Base-by-base conservation (phyloP, 2,888 invertebrate genomes). In the Sussaba pulchella region DNA sequence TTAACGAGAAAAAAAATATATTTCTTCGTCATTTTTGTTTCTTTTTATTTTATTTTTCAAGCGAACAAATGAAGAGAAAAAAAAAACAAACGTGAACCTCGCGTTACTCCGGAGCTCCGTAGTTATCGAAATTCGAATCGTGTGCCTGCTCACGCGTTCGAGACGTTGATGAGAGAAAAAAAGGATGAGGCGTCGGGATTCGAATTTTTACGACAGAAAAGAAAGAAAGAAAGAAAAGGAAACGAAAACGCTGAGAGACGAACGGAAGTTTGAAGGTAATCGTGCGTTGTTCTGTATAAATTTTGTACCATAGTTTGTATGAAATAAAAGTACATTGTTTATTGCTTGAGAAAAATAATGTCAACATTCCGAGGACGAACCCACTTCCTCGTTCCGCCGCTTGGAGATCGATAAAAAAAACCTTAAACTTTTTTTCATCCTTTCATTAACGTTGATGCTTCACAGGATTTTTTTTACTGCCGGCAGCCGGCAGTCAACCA, bases 221-320 rank as follows among this genome's bases (percentile, higher is more conserved):
- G 3, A 50, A 71, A 71, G 31, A 81, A 73, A 39, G 72, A 71
- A 83, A 79, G 47, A 84, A 83, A 81, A 85, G 89, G 92, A 85
- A 92, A 92, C 92, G 71, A 66, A 45, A 80, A 80, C 75, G 80
- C 75, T 66, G 80, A 76, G 72, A 66, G 54, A 57, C 54, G 63
- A 76, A 72, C 61, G 61, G 43, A 80, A 61, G 72, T 64, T 76
- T 67, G 71, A 67, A 57, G 61, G 71, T 76, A 92, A 90, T 85
- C 87, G 88, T 90, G 88, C 90, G 89, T 91, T 91, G 89, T 91
- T 91, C 89, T 90, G 90, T 91, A 91, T 90, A 93, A 93, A 93
- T 94, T 94, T 94, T 94, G 94, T 94, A 94, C 93, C 92, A 94
- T 94, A 94, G 93, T 92, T 93, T 94, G 93, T 94, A 94, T 93